phyloP scores from a whole-genome alignment of 2,888 invertebrate species.

The Automeris io region DNA sequence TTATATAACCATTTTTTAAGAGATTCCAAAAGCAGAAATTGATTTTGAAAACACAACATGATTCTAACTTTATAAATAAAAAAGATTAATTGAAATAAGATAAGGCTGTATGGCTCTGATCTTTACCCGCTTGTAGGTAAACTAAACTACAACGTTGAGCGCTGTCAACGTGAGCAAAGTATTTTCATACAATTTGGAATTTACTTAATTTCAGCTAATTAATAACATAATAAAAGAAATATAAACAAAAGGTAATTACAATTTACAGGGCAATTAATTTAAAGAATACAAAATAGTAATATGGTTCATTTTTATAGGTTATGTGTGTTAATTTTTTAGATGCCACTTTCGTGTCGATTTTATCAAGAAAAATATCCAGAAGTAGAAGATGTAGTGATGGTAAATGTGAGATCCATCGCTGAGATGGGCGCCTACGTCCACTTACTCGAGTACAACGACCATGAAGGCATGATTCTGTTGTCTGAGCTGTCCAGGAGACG shows the following conservation, averaged over 20 bases:
- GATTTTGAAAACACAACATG: too few species aligned
- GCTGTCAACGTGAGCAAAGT: conserved; percentile 64
- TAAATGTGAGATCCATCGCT: conserved; percentile 97
- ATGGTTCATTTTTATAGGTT: conserved; percentile 32
- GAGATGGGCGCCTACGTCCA: conserved; percentile 99
- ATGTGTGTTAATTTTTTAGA: conserved; percentile 64
- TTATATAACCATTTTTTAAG: too few species aligned
- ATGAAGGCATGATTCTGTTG: conserved; percentile 99
- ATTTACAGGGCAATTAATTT: conserved; percentile 6
- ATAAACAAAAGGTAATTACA: conserved; percentile 37
- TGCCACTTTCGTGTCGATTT: conserved; percentile 96
- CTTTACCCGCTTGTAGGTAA: too few species aligned
- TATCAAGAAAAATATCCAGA: conserved; percentile 98
- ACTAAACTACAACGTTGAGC: too few species aligned
- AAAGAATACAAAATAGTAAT: not conserved
- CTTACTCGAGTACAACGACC: conserved; percentile 98
- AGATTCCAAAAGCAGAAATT: too few species aligned
- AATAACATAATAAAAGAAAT: conserved; percentile 23
- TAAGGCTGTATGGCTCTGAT: too few species aligned
- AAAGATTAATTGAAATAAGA: too few species aligned
- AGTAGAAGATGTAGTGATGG: conserved; percentile 99
- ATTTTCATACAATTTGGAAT: conserved; percentile 48
- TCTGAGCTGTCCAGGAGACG: conserved; percentile 98
- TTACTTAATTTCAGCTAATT: conserved; percentile 26
- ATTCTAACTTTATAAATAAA: too few species aligned